phyloP scores from a whole-genome alignment of 92 coral and sea anemone genomes.

The Phenganax stokvisi region DNA sequence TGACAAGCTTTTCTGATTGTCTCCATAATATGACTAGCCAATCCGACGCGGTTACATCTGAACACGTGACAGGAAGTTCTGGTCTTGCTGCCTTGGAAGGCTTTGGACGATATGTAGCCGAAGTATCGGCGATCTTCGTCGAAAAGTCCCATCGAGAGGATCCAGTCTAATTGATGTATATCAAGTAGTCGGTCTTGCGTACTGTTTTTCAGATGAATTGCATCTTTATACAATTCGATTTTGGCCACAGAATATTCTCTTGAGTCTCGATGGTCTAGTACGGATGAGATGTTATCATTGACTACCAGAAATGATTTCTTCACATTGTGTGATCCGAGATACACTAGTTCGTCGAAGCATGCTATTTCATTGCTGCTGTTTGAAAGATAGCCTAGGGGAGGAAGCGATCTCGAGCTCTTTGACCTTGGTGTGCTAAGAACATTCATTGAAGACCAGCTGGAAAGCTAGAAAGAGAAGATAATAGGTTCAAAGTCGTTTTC shows the following conservation, averaged over 20 bases:
- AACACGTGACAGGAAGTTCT: conserved; percentile 92
- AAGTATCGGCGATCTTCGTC: conserved; percentile 81
- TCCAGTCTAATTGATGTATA: conserved; percentile 77
- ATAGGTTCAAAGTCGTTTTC: background rate
- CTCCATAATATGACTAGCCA: conserved; percentile 77
- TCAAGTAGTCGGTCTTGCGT: conserved; percentile 48
- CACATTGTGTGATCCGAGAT: conserved; percentile 80
- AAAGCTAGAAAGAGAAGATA: conserved; percentile 47
- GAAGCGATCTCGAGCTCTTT: conserved; percentile 20
- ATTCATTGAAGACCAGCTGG: conserved; percentile 39
- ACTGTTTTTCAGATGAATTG: conserved; percentile 65
- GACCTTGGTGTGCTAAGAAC: conserved; percentile 7
- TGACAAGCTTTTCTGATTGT: conserved; percentile 83
- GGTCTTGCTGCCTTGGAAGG: conserved; percentile 90
- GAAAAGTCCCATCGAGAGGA: conserved; percentile 86
- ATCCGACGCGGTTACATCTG: conserved; percentile 91
- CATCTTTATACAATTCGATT: conserved; percentile 62
- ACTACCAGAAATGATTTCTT: conserved; percentile 72
- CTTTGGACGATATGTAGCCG: conserved; percentile 90
- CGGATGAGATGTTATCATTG: conserved; percentile 66
- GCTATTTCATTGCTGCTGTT: conserved; percentile 63
- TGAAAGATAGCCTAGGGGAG: conserved; percentile 44
- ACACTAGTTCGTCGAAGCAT: conserved; percentile 63
- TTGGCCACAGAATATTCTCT: conserved; percentile 66
- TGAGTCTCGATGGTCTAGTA: conserved; percentile 68